These are phyloP conservation scores for Sebastes umbrosus DNA, from an alignment of 2,797 vertebrate species.

Conservation along the genomic window DNA sequence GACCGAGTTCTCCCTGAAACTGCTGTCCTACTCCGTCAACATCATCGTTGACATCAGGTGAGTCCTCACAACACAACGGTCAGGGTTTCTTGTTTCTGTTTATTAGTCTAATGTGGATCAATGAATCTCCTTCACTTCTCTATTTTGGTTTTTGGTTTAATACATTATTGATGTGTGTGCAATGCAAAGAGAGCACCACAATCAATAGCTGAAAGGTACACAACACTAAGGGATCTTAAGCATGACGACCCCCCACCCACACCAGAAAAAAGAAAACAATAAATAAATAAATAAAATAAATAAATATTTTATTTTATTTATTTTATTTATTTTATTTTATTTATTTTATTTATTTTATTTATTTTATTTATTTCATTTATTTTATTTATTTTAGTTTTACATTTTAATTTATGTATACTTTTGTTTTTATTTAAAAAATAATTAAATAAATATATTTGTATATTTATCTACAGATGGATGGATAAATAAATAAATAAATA, in stretches of 20 bases:
- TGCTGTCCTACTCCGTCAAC: constrained; percentile 96
- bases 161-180: background rate
- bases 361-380: too few relatives aligned
- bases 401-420: background rate
- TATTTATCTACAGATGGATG: too few relatives aligned
- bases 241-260: background rate
- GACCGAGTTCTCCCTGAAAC: constrained; percentile 97
- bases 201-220: background rate
- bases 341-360: too few relatives aligned
- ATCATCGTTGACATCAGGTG: constrained; percentile 96
- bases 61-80: background rate
- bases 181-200: background rate
- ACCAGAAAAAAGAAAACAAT: background rate
- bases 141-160: background rate
- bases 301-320: too few relatives aligned
- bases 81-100: too few relatives aligned
- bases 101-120: background rate
- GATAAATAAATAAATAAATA: too few relatives aligned
- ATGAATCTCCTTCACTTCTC: background rate
- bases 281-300: background rate
- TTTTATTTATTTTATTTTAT: too few relatives aligned
- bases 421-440: too few relatives aligned
- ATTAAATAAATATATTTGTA: too few relatives aligned
- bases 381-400: too few relatives aligned
- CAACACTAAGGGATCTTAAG: background rate